phyloP scores from a whole-genome alignment of 2,113 vertebrate species.

The Fregetta grallaria region DNA sequence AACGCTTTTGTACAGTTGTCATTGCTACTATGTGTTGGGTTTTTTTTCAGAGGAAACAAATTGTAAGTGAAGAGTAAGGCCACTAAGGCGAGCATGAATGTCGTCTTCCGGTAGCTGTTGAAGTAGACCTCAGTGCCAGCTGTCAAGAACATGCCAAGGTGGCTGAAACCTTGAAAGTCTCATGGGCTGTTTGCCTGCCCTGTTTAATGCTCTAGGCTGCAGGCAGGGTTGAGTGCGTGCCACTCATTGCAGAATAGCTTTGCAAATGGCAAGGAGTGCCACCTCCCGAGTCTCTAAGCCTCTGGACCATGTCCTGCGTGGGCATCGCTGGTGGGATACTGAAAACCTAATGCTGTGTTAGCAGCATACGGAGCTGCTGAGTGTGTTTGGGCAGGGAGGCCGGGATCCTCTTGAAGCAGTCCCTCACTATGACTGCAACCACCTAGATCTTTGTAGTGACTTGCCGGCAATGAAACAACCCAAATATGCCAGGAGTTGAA shows the following conservation, averaged over 20 bases:
- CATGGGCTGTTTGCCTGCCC: neutral
- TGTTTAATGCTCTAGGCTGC: neutral
- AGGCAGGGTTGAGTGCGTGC: neutral
- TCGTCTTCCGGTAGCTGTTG: neutral
- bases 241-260: neutral
- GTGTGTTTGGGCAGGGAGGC: neutral
- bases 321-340: too few species aligned
- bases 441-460: neutral
- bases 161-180: neutral
- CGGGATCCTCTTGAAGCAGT: neutral
- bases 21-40: too few species aligned
- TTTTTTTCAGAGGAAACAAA: neutral
- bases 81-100: too few species aligned
- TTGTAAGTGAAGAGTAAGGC: neutral
- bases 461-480: neutral
- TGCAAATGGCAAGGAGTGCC: neutral
- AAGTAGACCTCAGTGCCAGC: neutral
- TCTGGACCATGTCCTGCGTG: neutral
- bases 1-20: neutral
- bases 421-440: neutral
- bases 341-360: neutral
- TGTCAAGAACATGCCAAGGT: too few species aligned
- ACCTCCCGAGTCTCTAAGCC: neutral
- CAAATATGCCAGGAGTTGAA: neutral
- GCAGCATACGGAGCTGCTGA: neutral